Base-by-base conservation (phyloP, 2,797 vertebrate genomes). In the Fundulus diaphanus region DNA sequence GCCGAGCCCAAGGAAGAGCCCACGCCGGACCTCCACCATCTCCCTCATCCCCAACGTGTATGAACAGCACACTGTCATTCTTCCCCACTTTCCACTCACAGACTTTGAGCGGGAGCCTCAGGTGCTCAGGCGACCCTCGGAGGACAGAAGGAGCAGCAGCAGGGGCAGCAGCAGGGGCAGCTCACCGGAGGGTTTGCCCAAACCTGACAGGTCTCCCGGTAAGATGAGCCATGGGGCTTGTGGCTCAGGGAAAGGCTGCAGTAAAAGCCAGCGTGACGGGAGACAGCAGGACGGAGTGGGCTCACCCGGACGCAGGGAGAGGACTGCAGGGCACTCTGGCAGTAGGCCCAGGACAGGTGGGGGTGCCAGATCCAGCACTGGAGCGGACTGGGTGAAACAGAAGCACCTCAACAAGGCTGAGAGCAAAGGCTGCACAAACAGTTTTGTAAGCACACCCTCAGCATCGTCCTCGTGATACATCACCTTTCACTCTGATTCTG, bases 71-170 rank as follows among this genome's bases (percentile, higher is more conserved):
- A 22, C 89, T 0, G 81, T 92, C 80, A 72, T 92, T 68, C 89
- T 94, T 18, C 88, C 96, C 0, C 94, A 94, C 87, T 97, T 98
- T 82, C 94, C 94, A 1, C 93, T 97, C 82, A 96, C 96, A 0
- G 92, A 96, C 89, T 97, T 98, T 20, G 96, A 97, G 81, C 92
- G 92, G 0, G 97, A 98, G 92, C 97, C 97, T 5, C 96, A 96
- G 68, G 96, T 87, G 0, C 91, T 96, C 73, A 90, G 95, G 67
- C 92, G 96, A 24, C 74, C 92, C 67, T 92, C 94, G 0, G 94
- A 95, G 66, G 92, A 92, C 72, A 90, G 85, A 44, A 82, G 91
- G 82, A 88, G 87, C 79, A 80, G 87, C 16, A 88, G 91, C 71
- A 73, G 88, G 67, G 83, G 87, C 79, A 80, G 87, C 16, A 88